Evolutionary conservation across 2,888 invertebrate genomes (phyloP).

Genomic region (Phyto melanocephala): DNA sequence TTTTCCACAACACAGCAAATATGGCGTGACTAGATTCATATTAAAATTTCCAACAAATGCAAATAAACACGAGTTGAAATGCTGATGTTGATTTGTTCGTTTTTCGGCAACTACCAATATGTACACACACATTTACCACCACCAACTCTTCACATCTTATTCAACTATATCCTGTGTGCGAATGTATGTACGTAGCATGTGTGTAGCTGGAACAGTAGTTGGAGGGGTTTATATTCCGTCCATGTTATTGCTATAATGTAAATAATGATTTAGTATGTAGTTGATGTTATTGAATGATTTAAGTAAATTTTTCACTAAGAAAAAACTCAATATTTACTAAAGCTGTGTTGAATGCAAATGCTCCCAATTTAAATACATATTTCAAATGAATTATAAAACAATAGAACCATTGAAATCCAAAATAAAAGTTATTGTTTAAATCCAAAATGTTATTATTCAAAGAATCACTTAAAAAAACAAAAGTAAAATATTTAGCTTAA

Average conservation of each 20-base stretch:
- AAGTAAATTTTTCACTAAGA: slow-evolving; percentile 37
- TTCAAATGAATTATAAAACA: slow-evolving; percentile 35
- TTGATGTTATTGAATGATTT: slow-evolving; percentile 54
- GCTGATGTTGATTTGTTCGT: slow-evolving; percentile 43
- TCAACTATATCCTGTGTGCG: neutral
- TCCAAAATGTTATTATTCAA: neutral
- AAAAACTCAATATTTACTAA: slow-evolving; percentile 51
- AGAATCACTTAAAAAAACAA: neutral
- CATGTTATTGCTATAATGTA: slow-evolving; percentile 54
- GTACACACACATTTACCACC: neutral
- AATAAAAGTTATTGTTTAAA: neutral
- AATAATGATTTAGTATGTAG: slow-evolving; percentile 58
- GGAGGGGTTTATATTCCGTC: slow-evolving; percentile 48
- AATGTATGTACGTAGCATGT: neutral
- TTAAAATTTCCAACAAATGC: slow-evolving; percentile 52
- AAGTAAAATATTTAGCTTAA: neutral
- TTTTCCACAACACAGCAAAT: slow-evolving; percentile 59
- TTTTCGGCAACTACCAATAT: neutral
- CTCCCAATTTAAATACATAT: slow-evolving; percentile 23
- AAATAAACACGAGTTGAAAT: slow-evolving; percentile 53
- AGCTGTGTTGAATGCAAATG: slow-evolving; percentile 55
- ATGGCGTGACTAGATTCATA: slow-evolving; percentile 62
- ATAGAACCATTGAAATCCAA: neutral
- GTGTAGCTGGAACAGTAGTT: slow-evolving; percentile 8
- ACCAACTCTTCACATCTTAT: neutral